Base-by-base conservation (phyloP, 2,113 vertebrate genomes). In the Pollachius pollachius region DNA sequence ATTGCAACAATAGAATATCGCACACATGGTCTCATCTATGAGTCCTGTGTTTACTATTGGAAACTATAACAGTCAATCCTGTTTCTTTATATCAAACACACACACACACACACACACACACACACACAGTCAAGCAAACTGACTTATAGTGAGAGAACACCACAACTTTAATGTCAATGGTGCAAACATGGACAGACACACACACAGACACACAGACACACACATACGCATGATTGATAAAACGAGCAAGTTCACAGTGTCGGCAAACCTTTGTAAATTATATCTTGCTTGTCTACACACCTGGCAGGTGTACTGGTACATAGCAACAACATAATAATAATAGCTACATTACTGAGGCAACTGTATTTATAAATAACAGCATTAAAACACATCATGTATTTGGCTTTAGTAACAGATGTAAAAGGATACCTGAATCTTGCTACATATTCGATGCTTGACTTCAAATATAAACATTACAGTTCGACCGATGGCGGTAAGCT, bases 391-490 rank as follows among this genome's bases (percentile, higher is more conserved):
- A 13, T 72, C 17, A 67, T 81, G 79, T 89, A 89, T 91, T 91
- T 93, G 89, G 90, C 73, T 87, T 90, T 67, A 78, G 71, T 71
- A 81, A 88, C 74, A 82, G 74, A 86, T 79, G 75, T 83, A 84
- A 69, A 85, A 87, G 86, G 69, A 85, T 88, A 89, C 85, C 83
- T 91, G 87, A 89, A 87, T 87, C 81, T 82, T 80, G 84, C 85
- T 85, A 87, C 81, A 78, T 76, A 76, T 81, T 52, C 56, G 52
- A 86, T 74, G 75, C 78, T 85, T 74, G 81, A 86, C 74, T 73
- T 72, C 85, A 79, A 25, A 75, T 60, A 37, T 74, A 71, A 57
- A 81, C 52, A 79, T 73, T 62, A 76, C 73, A 76, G 76, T 63
- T 68, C 54, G 73, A 71, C 72, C 64, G 27, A 64, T 25, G 70